Conservation (phyloP, 1,140 invertebrate species). For the Atopsyche davidsoni region DNA sequence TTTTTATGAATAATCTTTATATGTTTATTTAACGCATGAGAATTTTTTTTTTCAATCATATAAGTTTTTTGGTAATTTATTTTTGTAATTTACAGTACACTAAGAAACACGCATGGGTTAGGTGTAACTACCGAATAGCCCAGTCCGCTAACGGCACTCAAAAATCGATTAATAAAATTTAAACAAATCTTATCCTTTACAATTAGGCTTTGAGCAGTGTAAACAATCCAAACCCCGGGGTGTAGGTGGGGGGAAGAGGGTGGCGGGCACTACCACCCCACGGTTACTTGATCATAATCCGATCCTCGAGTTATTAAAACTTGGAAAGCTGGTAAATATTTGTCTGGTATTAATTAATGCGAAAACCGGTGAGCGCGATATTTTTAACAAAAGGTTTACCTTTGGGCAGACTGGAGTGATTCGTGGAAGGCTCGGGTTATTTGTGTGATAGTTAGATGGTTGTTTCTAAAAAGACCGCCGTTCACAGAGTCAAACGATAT, state of each 20-base stretch:
- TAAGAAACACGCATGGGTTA: too few relatives aligned
- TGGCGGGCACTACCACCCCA: not conserved
- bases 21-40: too few relatives aligned
- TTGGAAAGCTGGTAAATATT: slow-evolving; percentile 29
- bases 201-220: slow-evolving; percentile 16
- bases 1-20: too few relatives aligned
- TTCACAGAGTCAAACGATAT: too few relatives aligned
- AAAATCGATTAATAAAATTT: slow-evolving; percentile 25
- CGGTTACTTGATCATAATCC: slow-evolving; percentile 27
- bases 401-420: too few relatives aligned
- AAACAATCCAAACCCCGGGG: slow-evolving; percentile 13
- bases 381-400: too few relatives aligned
- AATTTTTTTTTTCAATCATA: too few relatives aligned
- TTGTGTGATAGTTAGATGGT: too few relatives aligned
- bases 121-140: slow-evolving; percentile 1
- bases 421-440: too few relatives aligned
- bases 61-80: not conserved
- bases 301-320: slow-evolving; percentile 28
- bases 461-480: too few relatives aligned
- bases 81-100: too few relatives aligned
- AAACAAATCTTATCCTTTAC: slow-evolving; percentile 20
- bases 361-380: slow-evolving; percentile 1
- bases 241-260: not conserved
- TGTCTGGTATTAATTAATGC: slow-evolving; percentile 23
- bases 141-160: slow-evolving; percentile 1